A percentile compares a stretch with the other conserved stretches of the same genome.
These are phyloP conservation scores for Ashinkailepas kermadecensis DNA, from an alignment of 2,888 invertebrate species.

Conservation along the genomic window DNA sequence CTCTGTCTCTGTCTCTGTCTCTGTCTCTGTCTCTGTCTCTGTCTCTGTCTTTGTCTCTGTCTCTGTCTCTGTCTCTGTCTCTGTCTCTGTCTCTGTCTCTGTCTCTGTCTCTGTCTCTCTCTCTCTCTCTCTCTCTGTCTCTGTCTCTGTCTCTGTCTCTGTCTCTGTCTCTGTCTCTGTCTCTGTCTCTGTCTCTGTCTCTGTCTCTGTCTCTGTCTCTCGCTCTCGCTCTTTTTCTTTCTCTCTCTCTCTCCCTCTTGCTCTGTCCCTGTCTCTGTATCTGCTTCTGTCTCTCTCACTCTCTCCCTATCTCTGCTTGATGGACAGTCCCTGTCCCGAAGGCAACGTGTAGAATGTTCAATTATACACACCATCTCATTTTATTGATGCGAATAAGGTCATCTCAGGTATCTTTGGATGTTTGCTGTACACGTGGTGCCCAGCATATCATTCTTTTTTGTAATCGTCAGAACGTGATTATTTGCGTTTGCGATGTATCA, in stretches of 20 bases:
- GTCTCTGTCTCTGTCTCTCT: background rate
- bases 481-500: too few relatives aligned
- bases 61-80: constrained; percentile 2
- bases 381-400: too few relatives aligned
- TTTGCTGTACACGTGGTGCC: too few relatives aligned
- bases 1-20: constrained; percentile 19
- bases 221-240: constrained; percentile 19
- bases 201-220: constrained; percentile 2
- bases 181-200: background rate
- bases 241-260: constrained; percentile 12
- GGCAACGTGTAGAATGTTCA: too few relatives aligned
- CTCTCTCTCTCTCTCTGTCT: constrained; percentile 1
- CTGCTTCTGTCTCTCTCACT: constrained; percentile 19
- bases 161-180: background rate
- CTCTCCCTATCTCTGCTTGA: constrained; percentile 9
- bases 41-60: constrained; percentile 16
- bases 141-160: background rate
- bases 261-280: constrained; percentile 22
- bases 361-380: too few relatives aligned
- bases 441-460: too few relatives aligned
- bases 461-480: too few relatives aligned
- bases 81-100: background rate
- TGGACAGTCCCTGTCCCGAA: too few relatives aligned
- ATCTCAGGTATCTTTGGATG: too few relatives aligned
- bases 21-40: constrained; percentile 19